Evolutionary conservation across 2,888 invertebrate species (phyloP).

Genomic region (Campoletis raptor): DNA sequence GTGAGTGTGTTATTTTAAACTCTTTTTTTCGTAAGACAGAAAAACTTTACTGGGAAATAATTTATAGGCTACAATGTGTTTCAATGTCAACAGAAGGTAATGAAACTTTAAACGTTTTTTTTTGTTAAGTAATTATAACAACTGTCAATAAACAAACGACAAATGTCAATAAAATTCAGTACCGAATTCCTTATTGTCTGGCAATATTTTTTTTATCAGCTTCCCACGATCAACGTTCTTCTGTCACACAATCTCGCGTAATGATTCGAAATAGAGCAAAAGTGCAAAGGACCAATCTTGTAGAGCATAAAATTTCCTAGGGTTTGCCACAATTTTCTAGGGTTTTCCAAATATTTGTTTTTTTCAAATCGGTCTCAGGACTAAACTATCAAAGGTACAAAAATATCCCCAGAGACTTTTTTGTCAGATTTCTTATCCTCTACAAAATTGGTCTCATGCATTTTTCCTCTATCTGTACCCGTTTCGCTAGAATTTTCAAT

Average conservation of each 20-base stretch:
- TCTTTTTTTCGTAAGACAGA: not conserved
- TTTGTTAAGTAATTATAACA: not conserved
- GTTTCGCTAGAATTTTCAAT: not conserved
- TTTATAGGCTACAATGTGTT: not conserved
- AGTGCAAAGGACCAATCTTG: not conserved
- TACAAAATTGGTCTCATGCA: not conserved
- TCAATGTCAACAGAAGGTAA: not conserved
- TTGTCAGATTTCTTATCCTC: not conserved
- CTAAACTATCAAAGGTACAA: not conserved
- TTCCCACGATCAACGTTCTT: not conserved
- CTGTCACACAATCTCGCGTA: not conserved
- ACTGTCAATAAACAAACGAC: not conserved
- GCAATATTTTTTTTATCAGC: not conserved
- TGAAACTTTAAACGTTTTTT: not conserved
- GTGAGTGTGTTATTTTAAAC: slow-evolving; percentile 40
- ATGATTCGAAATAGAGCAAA: not conserved
- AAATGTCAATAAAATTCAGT: not conserved
- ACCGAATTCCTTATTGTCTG: not conserved
- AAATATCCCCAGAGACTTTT: not conserved
- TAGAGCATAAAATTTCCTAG: not conserved
- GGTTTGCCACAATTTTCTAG: not conserved
- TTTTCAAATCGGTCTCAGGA: not conserved
- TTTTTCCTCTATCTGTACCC: not conserved
- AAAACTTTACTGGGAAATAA: not conserved
- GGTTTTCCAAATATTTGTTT: not conserved